Conservation (phyloP, 2,797 vertebrate species). For the Scleropages formosus region DNA sequence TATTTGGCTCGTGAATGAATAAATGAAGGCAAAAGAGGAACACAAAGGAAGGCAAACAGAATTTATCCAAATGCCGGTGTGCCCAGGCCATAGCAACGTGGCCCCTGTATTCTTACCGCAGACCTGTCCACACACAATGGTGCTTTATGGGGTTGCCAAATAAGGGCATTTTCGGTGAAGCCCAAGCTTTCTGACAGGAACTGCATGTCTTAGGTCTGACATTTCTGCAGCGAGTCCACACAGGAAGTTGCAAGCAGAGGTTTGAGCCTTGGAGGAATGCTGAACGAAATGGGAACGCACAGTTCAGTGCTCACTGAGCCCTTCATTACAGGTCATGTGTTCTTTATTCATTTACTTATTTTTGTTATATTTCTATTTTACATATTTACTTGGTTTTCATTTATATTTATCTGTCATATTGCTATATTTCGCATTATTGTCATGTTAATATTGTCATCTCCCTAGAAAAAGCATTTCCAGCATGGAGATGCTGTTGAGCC, state of each 20-base stretch:
- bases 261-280: constrained; percentile 30
- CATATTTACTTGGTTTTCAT: too few relatives aligned
- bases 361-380: too few relatives aligned
- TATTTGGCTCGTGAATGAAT: constrained; percentile 30
- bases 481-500: too few relatives aligned
- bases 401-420: too few relatives aligned
- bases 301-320: not conserved
- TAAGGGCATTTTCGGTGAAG: constrained; percentile 47
- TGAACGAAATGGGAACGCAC: constrained; percentile 39
- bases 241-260: constrained; percentile 50
- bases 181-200: constrained; percentile 49
- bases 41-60: not conserved
- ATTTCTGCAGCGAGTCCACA: constrained; percentile 46
- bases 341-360: too few relatives aligned
- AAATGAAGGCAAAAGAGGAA: not conserved
- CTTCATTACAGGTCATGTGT: too few relatives aligned
- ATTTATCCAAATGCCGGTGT: not conserved
- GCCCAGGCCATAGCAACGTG: not conserved
- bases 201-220: constrained; percentile 45
- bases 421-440: too few relatives aligned
- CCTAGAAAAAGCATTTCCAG: not conserved
- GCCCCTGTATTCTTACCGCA: not conserved
- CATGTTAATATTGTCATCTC: too few relatives aligned
- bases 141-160: constrained; percentile 46
- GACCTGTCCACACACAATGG: constrained; percentile 32